Base-by-base conservation (phyloP, 2,888 invertebrate species). In the Megalurothrips usitatus region DNA sequence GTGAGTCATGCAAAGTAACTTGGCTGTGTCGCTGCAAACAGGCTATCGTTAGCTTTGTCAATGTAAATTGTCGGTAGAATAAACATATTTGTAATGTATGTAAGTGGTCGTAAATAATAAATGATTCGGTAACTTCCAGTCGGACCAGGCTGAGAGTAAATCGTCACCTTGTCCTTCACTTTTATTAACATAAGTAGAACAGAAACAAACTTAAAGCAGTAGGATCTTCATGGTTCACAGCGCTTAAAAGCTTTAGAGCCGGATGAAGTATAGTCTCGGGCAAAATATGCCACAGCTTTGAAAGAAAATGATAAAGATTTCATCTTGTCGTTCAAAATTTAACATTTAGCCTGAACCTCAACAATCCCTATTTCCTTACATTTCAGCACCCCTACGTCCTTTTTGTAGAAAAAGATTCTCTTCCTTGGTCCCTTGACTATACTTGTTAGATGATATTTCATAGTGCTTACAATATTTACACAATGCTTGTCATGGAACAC, bases 381-480 rank as follows among this genome's bases (percentile, higher is more conserved):
- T 75, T 75, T 75, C 68, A 26, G 68, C 68, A 75, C 23, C 26
- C 23, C 68, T 75, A 75, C 68, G 68, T 26, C 58, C 68, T 26
- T 75, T 75, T 75, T 23, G 68, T 75, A 75, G 68, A 75, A 75
- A 75, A 75, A 75, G 68, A 75, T 75, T 75, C 68, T 75, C 68
- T 75, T 26, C 68, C 23, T 75, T 75, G 68, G 68, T 75, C 68
- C 68, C 68, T 75, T 75, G 68, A 75, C 68, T 75, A 75, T 75
- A 75, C 68, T 75, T 75, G 68, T 26, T 75, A 75, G 68, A 26
- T 75, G 68, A 75, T 75, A 75, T 75, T 75, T 75, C 26, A 26
- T 75, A 75, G 68, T 75, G 68, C 68, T 75, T 75, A 75, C 68
- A 75, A 75, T 75, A 75, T 75, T 75, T 75, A 75, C 68, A 75